Conservation (phyloP, 1,140 invertebrate genomes). For the Asobara japonica region DNA sequence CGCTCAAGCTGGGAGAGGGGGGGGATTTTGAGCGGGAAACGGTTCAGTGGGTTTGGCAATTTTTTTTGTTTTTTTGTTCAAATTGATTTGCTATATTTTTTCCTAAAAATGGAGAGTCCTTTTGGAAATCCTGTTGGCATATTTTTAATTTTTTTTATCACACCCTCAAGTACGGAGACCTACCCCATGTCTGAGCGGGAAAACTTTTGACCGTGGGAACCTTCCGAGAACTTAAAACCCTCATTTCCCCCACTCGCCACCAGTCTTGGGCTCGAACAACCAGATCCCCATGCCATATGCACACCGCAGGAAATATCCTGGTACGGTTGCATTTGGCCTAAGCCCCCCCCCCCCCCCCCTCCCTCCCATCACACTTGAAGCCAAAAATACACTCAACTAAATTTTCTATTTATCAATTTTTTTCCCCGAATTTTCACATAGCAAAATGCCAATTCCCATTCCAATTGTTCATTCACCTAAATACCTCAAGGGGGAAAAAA, state of each 20-base stretch:
- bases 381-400: background rate
- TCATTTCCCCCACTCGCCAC: conserved; percentile 31
- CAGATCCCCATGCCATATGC: conserved; percentile 59
- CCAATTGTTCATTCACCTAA: background rate
- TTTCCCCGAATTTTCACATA: too few species aligned
- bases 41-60: background rate
- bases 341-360: background rate
- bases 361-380: too few species aligned
- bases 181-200: conserved; percentile 40
- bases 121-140: too few species aligned
- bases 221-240: conserved; percentile 58
- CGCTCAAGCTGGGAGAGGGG: conserved; percentile 17
- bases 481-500: background rate
- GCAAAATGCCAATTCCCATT: too few species aligned
- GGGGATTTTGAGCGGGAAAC: conserved; percentile 36
- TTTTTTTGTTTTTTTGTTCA: background rate
- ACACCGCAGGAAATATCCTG: conserved; percentile 58
- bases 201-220: conserved; percentile 67
- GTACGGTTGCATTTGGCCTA: background rate
- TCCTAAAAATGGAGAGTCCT: background rate
- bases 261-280: conserved; percentile 26
- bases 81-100: background rate
- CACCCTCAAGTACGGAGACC: background rate
- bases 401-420: background rate
- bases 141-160: too few species aligned